Conservation (phyloP, 2,888 invertebrate genomes). For the Phalangium opilio region DNA sequence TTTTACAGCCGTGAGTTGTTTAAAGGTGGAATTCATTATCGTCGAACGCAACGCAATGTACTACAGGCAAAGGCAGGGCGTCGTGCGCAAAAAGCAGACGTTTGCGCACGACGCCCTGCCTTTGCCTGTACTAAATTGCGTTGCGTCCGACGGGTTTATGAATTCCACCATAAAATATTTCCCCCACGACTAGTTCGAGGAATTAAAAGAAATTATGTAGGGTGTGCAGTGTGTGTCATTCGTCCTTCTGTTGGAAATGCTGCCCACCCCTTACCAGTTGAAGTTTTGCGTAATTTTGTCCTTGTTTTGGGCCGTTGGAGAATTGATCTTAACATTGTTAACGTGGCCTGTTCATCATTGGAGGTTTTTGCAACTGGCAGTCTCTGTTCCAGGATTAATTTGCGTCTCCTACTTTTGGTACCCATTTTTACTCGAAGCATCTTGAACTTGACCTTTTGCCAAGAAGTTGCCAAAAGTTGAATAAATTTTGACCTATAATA, state of each 20-base stretch:
- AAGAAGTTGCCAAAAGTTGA: too few species aligned
- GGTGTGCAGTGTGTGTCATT: constrained; percentile 18
- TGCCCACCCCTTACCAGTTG: constrained; percentile 18
- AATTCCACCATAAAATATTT: too few species aligned
- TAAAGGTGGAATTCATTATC: too few species aligned
- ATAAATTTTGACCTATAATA: too few species aligned
- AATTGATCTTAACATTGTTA: constrained; percentile 15
- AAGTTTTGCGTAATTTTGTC: constrained; percentile 10
- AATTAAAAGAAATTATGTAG: constrained; percentile 3
- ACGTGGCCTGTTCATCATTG: constrained; percentile 19
- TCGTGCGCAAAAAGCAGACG: too few species aligned
- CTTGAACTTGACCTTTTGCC: neutral
- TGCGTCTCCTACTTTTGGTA: constrained; percentile 19
- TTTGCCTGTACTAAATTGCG: too few species aligned
- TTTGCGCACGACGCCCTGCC: too few species aligned
- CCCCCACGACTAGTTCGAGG: too few species aligned
- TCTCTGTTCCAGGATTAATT: constrained; percentile 19
- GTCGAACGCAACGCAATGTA: too few species aligned
- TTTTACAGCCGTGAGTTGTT: constrained; percentile 11
- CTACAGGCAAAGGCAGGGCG: too few species aligned
- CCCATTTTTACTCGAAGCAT: too few species aligned
- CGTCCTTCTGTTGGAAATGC: constrained; percentile 18
- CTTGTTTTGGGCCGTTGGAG: constrained; percentile 12
- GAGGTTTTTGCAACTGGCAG: constrained; percentile 20
- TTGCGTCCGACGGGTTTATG: too few species aligned